Percentiles rank a stretch among this genome's conserved stretches.
Conservation (phyloP, 2,888 invertebrate genomes). For the Heliconius sara region DNA sequence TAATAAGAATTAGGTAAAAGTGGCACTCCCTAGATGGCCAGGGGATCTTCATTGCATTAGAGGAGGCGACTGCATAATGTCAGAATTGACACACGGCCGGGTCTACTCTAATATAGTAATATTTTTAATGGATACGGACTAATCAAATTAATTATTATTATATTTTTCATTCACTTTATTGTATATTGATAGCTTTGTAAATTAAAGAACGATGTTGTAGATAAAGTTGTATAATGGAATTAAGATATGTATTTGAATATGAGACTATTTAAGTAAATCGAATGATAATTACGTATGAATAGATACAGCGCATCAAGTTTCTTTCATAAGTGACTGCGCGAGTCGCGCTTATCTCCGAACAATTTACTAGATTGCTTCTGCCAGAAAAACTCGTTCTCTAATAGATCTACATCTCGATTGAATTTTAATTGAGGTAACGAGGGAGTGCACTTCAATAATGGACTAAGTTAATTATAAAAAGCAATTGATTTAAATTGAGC, state of each 20-base stretch:
- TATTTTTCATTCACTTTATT: constrained; percentile 41
- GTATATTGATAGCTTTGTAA: constrained; percentile 34
- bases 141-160: constrained; percentile 47
- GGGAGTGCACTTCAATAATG: constrained; percentile 78
- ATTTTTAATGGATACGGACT: constrained; percentile 54
- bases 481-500: constrained; percentile 83
- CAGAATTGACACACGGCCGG: constrained; percentile 64
- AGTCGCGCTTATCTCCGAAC: constrained; percentile 58
- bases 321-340: constrained; percentile 33
- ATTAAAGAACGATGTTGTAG: constrained; percentile 35
- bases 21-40: constrained; percentile 64
- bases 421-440: constrained; percentile 79
- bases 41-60: constrained; percentile 71
- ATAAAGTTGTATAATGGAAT: constrained; percentile 31
- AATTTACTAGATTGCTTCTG: constrained; percentile 68
- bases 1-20: constrained; percentile 81
- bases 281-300: constrained; percentile 35
- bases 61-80: constrained; percentile 72
- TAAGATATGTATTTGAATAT: constrained; percentile 34
- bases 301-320: constrained; percentile 38
- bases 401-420: constrained; percentile 79
- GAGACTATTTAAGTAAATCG: constrained; percentile 39
- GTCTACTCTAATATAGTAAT: constrained; percentile 51
- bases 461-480: constrained; percentile 83
- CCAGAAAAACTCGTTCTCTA: constrained; percentile 71